These are phyloP conservation scores for Perca flavescens DNA, from an alignment of 2,113 vertebrate genomes.

Conservation along the genomic window DNA sequence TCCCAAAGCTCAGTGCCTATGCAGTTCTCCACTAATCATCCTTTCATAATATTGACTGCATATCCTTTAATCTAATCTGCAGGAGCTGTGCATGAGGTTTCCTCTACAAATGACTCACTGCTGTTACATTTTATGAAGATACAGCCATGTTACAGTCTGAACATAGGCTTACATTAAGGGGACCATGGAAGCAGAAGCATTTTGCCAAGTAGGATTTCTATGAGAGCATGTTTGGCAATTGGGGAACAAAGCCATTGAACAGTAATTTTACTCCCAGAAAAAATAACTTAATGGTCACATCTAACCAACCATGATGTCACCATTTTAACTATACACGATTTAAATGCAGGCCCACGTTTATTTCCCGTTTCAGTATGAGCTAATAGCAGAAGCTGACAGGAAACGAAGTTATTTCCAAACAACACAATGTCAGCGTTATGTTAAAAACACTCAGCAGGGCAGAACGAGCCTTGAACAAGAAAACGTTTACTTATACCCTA, in stretches of 20 bases:
- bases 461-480: slow-evolving; percentile 11
- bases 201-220: neutral
- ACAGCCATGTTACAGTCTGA: neutral
- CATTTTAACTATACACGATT: neutral
- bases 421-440: neutral
- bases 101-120: neutral
- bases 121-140: neutral
- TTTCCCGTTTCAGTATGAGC: neutral
- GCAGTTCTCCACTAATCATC: neutral
- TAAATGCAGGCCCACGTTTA: neutral
- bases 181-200: neutral
- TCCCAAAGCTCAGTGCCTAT: neutral
- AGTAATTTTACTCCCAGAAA: neutral
- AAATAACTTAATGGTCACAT: neutral
- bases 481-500: slow-evolving; percentile 53
- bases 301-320: neutral
- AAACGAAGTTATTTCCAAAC: neutral
- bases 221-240: neutral
- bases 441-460: neutral
- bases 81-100: neutral
- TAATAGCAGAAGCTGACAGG: neutral
- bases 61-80: slow-evolving; percentile 1
- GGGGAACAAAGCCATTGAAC: neutral
- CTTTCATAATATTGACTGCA: neutral
- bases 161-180: too few relatives aligned